Conservation (phyloP, 1,140 invertebrate species). For the Sminthurides bifidus region DNA sequence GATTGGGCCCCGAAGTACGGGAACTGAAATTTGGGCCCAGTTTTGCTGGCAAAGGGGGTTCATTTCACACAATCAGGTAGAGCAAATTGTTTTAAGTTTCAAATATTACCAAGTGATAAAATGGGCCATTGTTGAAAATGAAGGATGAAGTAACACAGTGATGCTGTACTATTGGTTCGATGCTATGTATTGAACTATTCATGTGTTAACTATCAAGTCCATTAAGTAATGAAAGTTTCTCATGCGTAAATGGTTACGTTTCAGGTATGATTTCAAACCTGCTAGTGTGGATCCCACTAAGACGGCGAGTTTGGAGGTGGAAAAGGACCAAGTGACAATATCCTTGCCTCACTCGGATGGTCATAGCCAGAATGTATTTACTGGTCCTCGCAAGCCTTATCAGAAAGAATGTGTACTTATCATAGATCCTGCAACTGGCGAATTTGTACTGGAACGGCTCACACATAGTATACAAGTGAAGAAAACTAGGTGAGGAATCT, state of each 20-base stretch:
- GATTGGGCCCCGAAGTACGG: constrained; percentile 58
- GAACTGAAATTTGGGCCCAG: constrained; percentile 71
- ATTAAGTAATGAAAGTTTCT: not conserved
- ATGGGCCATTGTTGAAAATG: not conserved
- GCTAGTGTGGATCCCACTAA: constrained; percentile 86
- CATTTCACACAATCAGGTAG: constrained; percentile 80
- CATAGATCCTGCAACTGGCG: constrained; percentile 78
- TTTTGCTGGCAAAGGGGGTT: constrained; percentile 46
- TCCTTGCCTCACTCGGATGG: constrained; percentile 86
- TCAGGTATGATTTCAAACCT: constrained; percentile 89
- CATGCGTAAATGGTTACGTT: constrained; percentile 35
- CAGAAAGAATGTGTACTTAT: constrained; percentile 90
- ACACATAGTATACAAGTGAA: constrained; percentile 84
- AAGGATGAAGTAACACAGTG: not conserved
- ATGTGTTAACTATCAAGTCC: constrained; percentile 4
- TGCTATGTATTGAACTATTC: not conserved
- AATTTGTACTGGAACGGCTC: constrained; percentile 83
- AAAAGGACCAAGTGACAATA: constrained; percentile 71
- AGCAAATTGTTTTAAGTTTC: not conserved
- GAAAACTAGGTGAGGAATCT: constrained; percentile 65
- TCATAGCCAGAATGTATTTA: constrained; percentile 81
- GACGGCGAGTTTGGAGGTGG: constrained; percentile 76
- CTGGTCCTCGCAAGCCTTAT: constrained; percentile 79
- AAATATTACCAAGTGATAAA: not conserved
- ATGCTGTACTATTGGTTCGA: not conserved